phyloP scores from a whole-genome alignment of 2,797 vertebrate species.

The Triplophysa yarkandensis region DNA sequence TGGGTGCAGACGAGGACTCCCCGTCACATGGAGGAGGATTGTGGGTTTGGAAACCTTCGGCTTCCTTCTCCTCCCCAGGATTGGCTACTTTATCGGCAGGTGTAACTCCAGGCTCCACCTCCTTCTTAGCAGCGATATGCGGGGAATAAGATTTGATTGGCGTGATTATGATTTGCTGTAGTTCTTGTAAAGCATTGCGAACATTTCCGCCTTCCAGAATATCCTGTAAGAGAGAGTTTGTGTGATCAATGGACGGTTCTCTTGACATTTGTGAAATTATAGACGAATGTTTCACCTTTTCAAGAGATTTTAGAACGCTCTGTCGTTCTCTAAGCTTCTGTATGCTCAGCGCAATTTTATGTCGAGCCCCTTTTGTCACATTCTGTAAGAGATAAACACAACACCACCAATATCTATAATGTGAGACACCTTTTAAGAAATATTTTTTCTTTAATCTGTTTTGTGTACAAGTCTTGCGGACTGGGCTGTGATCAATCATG shows the following conservation, averaged over 20 bases:
- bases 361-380: conserved; percentile 94
- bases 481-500: neutral
- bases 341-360: conserved; percentile 96
- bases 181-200: conserved; percentile 89
- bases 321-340: conserved; percentile 93
- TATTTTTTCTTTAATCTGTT: no score
- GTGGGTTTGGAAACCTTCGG: conserved; percentile 81
- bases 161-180: conserved; percentile 92
- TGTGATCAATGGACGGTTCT: neutral
- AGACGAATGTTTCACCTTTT: conserved; percentile 80
- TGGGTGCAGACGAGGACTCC: conserved; percentile 84
- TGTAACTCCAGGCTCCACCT: conserved; percentile 60
- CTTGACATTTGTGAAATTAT: neutral
- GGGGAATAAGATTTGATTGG: conserved; percentile 88
- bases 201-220: conserved; percentile 95
- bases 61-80: conserved; percentile 78
- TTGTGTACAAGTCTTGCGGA: neutral
- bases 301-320: conserved; percentile 88
- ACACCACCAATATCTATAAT: neutral
- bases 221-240: conserved; percentile 73
- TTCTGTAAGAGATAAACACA: conserved; percentile 75
- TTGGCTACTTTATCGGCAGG: conserved; percentile 72
- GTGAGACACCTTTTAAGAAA: no score
- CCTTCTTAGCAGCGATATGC: conserved; percentile 68
- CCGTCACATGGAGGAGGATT: conserved; percentile 82